These are phyloP conservation scores for Penaeus indicus DNA, from an alignment of 1,140 invertebrate species.

Conservation along the genomic window DNA sequence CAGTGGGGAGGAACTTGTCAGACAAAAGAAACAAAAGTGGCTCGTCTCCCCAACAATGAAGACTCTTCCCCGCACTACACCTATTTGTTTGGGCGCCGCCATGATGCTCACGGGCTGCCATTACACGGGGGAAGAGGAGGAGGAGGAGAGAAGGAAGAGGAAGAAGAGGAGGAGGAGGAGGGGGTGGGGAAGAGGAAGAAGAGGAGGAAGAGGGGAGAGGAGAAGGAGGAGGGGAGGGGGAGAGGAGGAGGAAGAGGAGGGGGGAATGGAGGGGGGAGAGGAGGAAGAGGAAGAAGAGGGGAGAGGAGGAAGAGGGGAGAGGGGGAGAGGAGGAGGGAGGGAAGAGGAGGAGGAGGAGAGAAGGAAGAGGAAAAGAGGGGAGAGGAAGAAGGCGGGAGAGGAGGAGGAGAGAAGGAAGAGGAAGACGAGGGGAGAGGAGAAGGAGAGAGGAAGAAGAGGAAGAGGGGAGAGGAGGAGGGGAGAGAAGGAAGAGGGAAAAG, in stretches of 20 bases:
- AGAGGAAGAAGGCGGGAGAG: neutral
- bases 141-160: neutral
- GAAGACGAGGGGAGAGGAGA: neutral
- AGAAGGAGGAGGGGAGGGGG: neutral
- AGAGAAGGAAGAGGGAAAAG: neutral
- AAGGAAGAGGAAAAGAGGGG: neutral
- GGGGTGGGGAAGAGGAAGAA: neutral
- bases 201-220: neutral
- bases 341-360: neutral
- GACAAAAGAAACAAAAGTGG: constrained; percentile 58
- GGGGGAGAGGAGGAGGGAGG: neutral
- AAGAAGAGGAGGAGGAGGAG: neutral
- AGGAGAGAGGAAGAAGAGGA: neutral
- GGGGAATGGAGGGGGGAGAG: neutral
- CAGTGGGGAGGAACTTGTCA: constrained; percentile 46
- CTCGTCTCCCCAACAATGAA: constrained; percentile 48
- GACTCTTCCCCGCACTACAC: constrained; percentile 43
- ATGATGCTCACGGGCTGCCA: constrained; percentile 48
- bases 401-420: neutral
- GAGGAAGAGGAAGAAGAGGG: neutral
- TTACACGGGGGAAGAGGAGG: neutral
- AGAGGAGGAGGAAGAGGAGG: neutral
- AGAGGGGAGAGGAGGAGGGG: neutral
- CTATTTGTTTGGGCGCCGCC: constrained; percentile 35
- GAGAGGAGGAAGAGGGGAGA: neutral